Conservation (phyloP, 1,140 invertebrate genomes). For the Colletes gigas region DNA sequence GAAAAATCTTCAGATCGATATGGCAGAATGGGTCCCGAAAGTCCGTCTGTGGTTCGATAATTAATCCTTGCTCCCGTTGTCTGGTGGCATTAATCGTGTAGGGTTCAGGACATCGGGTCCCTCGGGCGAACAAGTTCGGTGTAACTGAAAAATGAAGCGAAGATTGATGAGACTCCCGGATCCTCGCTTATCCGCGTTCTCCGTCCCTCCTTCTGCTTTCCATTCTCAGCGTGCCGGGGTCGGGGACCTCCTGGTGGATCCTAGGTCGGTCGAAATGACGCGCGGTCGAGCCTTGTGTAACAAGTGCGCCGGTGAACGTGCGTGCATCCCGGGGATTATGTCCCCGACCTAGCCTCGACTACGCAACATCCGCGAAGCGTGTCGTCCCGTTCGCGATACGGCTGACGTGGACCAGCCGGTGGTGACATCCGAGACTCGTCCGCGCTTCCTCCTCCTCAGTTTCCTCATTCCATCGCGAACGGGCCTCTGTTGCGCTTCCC, state of each 20-base stretch:
- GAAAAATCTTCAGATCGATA: no score
- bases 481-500: slow-evolving; percentile 15
- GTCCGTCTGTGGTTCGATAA: no score
- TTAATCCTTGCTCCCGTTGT: no score
- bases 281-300: not conserved
- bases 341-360: slow-evolving; percentile 30
- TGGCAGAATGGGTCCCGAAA: no score
- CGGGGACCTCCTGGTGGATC: slow-evolving; percentile 2
- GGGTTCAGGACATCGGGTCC: no score
- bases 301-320: slow-evolving; percentile 16
- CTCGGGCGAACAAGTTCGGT: no score
- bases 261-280: slow-evolving; percentile 14
- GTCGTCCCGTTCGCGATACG: slow-evolving; percentile 62
- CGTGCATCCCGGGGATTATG: slow-evolving; percentile 11
- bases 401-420: slow-evolving; percentile 58
- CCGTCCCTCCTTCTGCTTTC: no score
- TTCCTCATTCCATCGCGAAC: slow-evolving; percentile 59
- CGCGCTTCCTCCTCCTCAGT: slow-evolving; percentile 52
- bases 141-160: no score
- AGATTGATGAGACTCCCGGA: no score
- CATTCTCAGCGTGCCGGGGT: not conserved
- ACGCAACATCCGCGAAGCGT: slow-evolving; percentile 57
- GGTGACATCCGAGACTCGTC: slow-evolving; percentile 60
- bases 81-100: no score
- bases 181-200: no score